phyloP scores from a whole-genome alignment of 1,140 invertebrate genomes.

The Lethocerus indicus region DNA sequence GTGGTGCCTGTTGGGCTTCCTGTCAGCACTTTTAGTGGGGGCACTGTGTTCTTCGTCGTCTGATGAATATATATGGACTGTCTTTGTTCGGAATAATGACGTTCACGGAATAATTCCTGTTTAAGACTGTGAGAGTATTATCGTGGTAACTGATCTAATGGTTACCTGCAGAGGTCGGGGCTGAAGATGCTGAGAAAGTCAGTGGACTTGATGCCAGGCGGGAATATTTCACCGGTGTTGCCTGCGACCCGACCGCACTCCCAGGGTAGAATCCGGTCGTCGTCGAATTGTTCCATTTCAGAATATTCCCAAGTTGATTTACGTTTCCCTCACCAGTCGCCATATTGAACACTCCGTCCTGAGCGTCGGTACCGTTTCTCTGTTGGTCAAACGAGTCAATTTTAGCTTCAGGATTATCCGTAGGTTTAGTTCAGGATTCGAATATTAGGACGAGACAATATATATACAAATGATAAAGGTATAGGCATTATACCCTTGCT shows the following conservation, averaged over 20 bases:
- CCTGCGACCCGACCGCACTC: conserved; percentile 39
- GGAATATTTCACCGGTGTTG: conserved; percentile 59
- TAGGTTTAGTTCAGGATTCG: too few relatives aligned
- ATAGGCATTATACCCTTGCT: too few relatives aligned
- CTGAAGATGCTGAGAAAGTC: conserved; percentile 38
- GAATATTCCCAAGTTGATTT: conserved; percentile 39
- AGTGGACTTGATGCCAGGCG: conserved; percentile 35
- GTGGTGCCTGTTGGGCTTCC: background rate
- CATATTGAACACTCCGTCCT: conserved; percentile 54
- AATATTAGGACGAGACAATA: too few relatives aligned
- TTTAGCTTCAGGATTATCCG: too few relatives aligned
- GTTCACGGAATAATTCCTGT: background rate
- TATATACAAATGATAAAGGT: too few relatives aligned
- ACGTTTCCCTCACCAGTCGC: conserved; percentile 42
- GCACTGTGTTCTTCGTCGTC: background rate
- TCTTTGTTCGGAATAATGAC: background rate
- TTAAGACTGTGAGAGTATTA: background rate
- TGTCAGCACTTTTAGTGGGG: background rate
- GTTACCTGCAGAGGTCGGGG: conserved; percentile 45
- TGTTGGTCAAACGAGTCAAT: too few relatives aligned
- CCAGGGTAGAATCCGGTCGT: conserved; percentile 38
- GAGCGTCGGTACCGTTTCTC: conserved; percentile 45
- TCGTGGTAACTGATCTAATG: background rate
- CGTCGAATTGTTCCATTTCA: conserved; percentile 46
- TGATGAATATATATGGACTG: background rate